A percentile compares a stretch with the other conserved stretches of the same genome.
phyloP scores from a whole-genome alignment of 1,140 invertebrate species.

The Drosophila tani region DNA sequence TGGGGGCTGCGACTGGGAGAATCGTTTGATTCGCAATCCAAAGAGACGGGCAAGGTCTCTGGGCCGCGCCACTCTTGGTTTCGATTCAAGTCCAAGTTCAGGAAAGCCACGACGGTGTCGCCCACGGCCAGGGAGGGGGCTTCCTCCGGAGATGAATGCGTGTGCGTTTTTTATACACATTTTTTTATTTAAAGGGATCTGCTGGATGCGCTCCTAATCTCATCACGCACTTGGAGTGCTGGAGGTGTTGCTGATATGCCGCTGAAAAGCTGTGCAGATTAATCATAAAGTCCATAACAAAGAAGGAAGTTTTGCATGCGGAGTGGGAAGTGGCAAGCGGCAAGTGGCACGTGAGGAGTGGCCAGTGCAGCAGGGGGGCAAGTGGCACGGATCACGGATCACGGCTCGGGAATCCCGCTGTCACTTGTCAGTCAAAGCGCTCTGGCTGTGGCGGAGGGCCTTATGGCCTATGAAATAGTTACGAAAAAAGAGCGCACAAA shows the following conservation, averaged over 20 bases:
- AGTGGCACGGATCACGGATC: conserved; percentile 20
- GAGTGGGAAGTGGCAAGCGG: conserved; percentile 15
- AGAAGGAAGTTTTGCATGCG: conserved; percentile 64
- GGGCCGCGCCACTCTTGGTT: conserved; percentile 43
- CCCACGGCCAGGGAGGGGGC: conserved; percentile 21
- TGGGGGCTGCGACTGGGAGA: conserved; percentile 14
- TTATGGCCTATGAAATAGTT: conserved; percentile 55
- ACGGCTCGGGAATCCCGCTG: conserved; percentile 36
- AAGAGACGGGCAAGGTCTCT: conserved; percentile 47
- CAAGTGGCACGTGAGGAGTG: conserved; percentile 15
- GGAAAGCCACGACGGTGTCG: conserved; percentile 24
- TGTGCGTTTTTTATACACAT: conserved; percentile 3
- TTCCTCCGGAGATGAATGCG: conserved; percentile 19
- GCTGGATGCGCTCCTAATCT: conserved; percentile 37
- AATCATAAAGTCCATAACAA: conserved; percentile 69
- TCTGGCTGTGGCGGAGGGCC: conserved; percentile 33
- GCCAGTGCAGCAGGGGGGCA: conserved; percentile 38
- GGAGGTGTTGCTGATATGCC: conserved; percentile 68
- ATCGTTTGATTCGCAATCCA: conserved; percentile 43
- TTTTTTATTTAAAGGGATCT: conserved; percentile 34
- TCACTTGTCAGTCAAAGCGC: conserved; percentile 65
- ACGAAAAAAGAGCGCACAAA: conserved; percentile 45
- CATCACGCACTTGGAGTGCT: conserved; percentile 38
- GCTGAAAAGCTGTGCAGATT: conserved; percentile 65
- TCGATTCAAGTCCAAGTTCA: conserved; percentile 54